A percentile compares a stretch with the other conserved stretches of the same genome.
Evolutionary conservation across 1,140 invertebrate genomes (phyloP).

Genomic region (Drosophila serrata): DNA sequence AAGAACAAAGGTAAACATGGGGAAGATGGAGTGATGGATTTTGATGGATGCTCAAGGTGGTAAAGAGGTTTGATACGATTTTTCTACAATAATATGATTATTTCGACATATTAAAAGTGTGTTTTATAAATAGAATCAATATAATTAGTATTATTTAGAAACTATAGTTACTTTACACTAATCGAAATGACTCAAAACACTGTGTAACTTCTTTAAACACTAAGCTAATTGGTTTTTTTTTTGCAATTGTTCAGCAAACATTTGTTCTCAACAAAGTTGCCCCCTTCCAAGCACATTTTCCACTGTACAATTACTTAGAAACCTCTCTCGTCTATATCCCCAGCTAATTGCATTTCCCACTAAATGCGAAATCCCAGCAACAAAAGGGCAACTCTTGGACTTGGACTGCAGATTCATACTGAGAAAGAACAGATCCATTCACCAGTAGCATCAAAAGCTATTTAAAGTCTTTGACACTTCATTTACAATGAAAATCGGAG

Average conservation of each 20-base stretch:
- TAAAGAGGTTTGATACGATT: not conserved
- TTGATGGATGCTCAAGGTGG: constrained; percentile 26
- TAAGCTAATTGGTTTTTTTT: constrained; percentile 33
- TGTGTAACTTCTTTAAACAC: constrained; percentile 1
- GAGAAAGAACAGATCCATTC: constrained; percentile 78
- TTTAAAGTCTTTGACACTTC: constrained; percentile 84
- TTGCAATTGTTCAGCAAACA: constrained; percentile 31
- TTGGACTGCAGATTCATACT: constrained; percentile 24
- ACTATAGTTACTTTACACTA: not conserved
- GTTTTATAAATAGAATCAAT: not conserved
- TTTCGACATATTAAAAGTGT: too few relatives aligned
- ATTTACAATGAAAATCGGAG: constrained; percentile 82
- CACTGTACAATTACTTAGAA: constrained; percentile 35
- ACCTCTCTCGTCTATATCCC: constrained; percentile 32
- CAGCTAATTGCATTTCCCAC: constrained; percentile 58
- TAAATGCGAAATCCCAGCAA: constrained; percentile 54
- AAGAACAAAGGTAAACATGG: constrained; percentile 61
- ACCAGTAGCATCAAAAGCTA: constrained; percentile 81
- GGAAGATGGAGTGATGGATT: constrained; percentile 29
- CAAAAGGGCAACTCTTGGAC: constrained; percentile 19
- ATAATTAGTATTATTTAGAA: too few relatives aligned
- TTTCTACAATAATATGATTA: not conserved
- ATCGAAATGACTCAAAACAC: not conserved
- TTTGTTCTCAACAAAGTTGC: constrained; percentile 12
- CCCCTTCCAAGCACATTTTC: constrained; percentile 13